Evolutionary conservation across 2,113 vertebrate species (phyloP).

Genomic region (Cacatua alba): DNA sequence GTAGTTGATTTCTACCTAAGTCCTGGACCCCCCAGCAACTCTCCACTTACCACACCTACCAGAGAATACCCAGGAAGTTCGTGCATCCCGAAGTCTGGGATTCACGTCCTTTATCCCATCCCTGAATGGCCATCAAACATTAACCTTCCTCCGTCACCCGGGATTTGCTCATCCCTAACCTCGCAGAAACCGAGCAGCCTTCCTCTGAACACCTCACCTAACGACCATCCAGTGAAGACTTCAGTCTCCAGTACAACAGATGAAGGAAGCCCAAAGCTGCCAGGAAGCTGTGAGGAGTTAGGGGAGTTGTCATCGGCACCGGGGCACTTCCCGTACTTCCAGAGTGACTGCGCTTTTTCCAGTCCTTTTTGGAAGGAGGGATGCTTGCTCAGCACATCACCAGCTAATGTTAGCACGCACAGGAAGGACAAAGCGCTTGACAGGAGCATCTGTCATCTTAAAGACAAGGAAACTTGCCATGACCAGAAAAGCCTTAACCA

Average conservation of each 20-base stretch:
- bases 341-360: slow-evolving; percentile 82
- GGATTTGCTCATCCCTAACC: slow-evolving; percentile 32
- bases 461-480: slow-evolving; percentile 72
- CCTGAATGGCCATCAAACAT: slow-evolving; percentile 65
- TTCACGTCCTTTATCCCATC: slow-evolving; percentile 76
- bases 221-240: not conserved
- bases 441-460: not conserved
- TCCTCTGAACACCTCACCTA: not conserved
- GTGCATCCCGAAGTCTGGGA: slow-evolving; percentile 73
- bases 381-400: slow-evolving; percentile 66
- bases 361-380: slow-evolving; percentile 90
- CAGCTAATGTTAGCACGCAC: slow-evolving; percentile 66
- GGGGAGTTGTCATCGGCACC: not conserved
- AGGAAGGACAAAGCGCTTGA: slow-evolving; percentile 39
- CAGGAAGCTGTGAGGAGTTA: slow-evolving; percentile 1
- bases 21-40: slow-evolving; percentile 86
- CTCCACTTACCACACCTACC: slow-evolving; percentile 88
- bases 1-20: slow-evolving; percentile 82
- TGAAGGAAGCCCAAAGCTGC: not conserved
- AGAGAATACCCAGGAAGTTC: slow-evolving; percentile 77
- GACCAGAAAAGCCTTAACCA: slow-evolving; percentile 87
- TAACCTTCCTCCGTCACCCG: slow-evolving; percentile 45
- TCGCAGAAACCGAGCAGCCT: not conserved
- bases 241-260: not conserved
- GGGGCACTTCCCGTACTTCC: slow-evolving; percentile 73